phyloP scores from a whole-genome alignment of 2,888 invertebrate species.

The Leucania comma region DNA sequence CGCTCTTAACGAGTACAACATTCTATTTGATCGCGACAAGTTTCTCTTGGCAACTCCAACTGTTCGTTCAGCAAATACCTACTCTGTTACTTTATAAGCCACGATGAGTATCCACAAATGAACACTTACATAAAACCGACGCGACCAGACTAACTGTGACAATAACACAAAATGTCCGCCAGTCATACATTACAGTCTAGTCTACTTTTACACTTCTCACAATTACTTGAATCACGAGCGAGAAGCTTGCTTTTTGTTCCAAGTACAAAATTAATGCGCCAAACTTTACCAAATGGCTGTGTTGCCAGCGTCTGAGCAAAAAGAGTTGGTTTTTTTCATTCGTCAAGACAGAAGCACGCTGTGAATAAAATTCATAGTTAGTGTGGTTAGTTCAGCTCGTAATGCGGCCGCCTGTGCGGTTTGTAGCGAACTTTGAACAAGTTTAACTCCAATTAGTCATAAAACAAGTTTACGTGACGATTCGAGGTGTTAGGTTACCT shows the following conservation, averaged over 20 bases:
- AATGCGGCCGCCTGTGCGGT: slow-evolving; percentile 60
- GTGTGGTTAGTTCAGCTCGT: slow-evolving; percentile 61
- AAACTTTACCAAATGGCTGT: slow-evolving; percentile 59
- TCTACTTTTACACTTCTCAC: slow-evolving; percentile 46
- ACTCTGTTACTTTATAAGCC: slow-evolving; percentile 22
- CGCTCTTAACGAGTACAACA: slow-evolving; percentile 38
- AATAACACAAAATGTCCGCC: slow-evolving; percentile 6
- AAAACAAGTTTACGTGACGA: slow-evolving; percentile 56
- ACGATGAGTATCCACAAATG: slow-evolving; percentile 28
- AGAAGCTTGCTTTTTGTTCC: slow-evolving; percentile 46
- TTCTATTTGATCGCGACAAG: slow-evolving; percentile 52
- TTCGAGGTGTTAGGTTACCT: slow-evolving; percentile 48
- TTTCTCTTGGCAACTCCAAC: slow-evolving; percentile 37
- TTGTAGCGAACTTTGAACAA: slow-evolving; percentile 64
- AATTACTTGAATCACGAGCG: slow-evolving; percentile 45
- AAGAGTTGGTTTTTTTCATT: slow-evolving; percentile 51
- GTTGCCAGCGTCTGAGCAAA: slow-evolving; percentile 47
- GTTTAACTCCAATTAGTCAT: slow-evolving; percentile 66
- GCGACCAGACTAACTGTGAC: slow-evolving; percentile 10
- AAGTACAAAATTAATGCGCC: slow-evolving; percentile 55
- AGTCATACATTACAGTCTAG: slow-evolving; percentile 35
- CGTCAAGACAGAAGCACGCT: slow-evolving; percentile 45
- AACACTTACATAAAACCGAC: slow-evolving; percentile 28
- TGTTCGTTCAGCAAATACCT: slow-evolving; percentile 24
- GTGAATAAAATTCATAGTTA: slow-evolving; percentile 60